phyloP scores from a whole-genome alignment of 2,797 vertebrate species.

The Cryptoprocta ferox region DNA sequence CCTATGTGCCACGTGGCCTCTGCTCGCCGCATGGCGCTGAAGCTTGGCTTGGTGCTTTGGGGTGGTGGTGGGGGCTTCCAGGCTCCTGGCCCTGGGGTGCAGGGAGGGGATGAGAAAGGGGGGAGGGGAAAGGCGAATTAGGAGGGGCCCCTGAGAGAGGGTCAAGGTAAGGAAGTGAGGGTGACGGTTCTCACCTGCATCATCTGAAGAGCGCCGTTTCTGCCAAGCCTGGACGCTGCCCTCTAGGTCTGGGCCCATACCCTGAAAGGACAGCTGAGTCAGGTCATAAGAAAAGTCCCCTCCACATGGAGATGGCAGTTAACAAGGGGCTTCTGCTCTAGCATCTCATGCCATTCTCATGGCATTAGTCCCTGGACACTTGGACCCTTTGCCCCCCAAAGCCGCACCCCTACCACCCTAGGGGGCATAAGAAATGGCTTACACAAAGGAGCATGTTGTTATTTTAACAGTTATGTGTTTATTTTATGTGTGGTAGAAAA shows the following conservation, averaged over 20 bases:
- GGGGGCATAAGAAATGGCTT: neutral
- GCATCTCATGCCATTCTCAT: neutral
- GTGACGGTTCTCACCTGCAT: conserved; percentile 69
- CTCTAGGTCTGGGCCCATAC: conserved; percentile 69
- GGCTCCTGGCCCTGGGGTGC: conserved; percentile 74
- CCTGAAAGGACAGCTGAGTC: conserved; percentile 69
- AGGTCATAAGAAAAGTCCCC: neutral
- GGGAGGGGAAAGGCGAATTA: neutral
- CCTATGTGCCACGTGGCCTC: conserved; percentile 88
- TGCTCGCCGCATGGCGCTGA: conserved; percentile 88
- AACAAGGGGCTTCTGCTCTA: neutral
- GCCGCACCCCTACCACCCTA: neutral
- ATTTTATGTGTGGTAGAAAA: conserved; percentile 4
- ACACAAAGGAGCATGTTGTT: neutral
- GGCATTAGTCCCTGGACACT: neutral
- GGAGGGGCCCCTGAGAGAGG: neutral
- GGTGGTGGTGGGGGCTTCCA: conserved; percentile 89
- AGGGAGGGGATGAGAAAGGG: neutral
- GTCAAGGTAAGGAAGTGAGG: neutral
- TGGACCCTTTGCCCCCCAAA: neutral
- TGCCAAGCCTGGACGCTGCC: conserved; percentile 75
- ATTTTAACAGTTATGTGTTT: neutral
- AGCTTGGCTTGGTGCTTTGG: conserved; percentile 89
- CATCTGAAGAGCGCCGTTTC: conserved; percentile 78
- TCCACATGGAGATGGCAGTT: neutral